phyloP scores from a whole-genome alignment of 2,113 vertebrate genomes.

The Dryoscopus gambensis region DNA sequence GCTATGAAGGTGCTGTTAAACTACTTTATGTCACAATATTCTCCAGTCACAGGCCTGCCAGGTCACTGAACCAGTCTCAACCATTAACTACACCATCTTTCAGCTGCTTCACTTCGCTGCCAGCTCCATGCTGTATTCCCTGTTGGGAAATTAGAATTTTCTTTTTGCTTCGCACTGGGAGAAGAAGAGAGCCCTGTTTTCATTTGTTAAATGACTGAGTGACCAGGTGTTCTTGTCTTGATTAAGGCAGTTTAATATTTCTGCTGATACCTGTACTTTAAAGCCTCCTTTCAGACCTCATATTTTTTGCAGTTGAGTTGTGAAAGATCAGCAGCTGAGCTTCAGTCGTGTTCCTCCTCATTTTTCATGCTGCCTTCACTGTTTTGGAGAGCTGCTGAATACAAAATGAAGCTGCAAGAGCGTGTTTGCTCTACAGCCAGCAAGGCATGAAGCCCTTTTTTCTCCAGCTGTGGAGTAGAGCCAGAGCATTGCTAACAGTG shows the following conservation, averaged over 20 bases:
- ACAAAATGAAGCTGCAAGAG: constrained; percentile 17
- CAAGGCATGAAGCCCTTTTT: constrained; percentile 17
- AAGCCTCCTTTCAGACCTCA: background rate
- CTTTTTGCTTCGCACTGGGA: background rate
- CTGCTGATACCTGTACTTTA: background rate
- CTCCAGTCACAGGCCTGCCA: background rate
- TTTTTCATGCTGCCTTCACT: constrained; percentile 1
- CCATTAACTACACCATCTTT: background rate
- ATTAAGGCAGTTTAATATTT: background rate
- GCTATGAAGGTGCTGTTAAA: background rate
- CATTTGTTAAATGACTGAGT: background rate
- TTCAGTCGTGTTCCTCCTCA: background rate
- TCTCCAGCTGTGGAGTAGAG: background rate
- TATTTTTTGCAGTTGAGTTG: background rate
- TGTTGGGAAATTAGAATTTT: background rate
- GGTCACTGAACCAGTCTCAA: background rate
- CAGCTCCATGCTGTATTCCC: background rate
- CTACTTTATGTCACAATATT: background rate
- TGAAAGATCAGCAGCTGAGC: background rate
- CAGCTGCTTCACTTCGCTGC: background rate
- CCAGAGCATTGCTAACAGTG: background rate
- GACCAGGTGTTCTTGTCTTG: background rate
- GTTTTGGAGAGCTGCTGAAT: constrained; percentile 27
- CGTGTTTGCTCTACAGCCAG: background rate
- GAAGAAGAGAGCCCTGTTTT: background rate